Evolutionary conservation across 1,140 invertebrate species (phyloP).

Genomic region (Frieseomelitta varia): DNA sequence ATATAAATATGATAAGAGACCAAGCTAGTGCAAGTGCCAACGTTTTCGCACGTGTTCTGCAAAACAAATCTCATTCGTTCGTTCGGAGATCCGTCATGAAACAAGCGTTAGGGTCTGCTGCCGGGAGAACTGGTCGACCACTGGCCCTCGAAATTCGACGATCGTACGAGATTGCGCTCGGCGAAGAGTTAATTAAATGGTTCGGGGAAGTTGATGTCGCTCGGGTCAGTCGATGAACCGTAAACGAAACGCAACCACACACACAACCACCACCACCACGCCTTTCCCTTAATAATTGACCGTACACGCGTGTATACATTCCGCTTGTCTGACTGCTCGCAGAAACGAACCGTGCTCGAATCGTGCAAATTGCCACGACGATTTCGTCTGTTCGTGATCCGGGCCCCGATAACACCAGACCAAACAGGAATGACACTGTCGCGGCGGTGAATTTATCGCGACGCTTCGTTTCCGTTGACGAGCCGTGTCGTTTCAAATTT

Average conservation of each 20-base stretch:
- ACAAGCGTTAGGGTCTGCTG: not conserved
- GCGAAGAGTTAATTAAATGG: constrained; percentile 65
- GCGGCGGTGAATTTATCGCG: constrained; percentile 13
- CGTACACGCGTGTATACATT: constrained; percentile 43
- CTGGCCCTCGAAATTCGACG: constrained; percentile 36
- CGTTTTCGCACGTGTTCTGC: not conserved
- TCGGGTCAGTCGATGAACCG: constrained; percentile 61
- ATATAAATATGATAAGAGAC: not conserved
- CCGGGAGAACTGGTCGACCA: not conserved
- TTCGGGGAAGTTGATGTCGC: constrained; percentile 53
- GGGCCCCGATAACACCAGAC: constrained; percentile 28
- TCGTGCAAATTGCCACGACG: constrained; percentile 38
- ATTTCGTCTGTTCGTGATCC: constrained; percentile 50
- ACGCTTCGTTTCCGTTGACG: not conserved
- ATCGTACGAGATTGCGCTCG: constrained; percentile 48
- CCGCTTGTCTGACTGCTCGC: constrained; percentile 26
- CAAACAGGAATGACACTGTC: constrained; percentile 6
- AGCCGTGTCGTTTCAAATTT: not conserved
- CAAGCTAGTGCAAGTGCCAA: not conserved
- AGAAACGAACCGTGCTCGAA: constrained; percentile 22
- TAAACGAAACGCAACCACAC: constrained; percentile 35
- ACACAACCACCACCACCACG: constrained; percentile 32
- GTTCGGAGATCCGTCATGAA: not conserved
- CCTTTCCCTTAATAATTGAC: constrained; percentile 61
- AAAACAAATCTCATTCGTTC: not conserved